A percentile compares a stretch with the other conserved stretches of the same genome.
Evolutionary conservation across 2,797 vertebrate species (phyloP).

Genomic region (Melanotaenia trifasciata): DNA sequence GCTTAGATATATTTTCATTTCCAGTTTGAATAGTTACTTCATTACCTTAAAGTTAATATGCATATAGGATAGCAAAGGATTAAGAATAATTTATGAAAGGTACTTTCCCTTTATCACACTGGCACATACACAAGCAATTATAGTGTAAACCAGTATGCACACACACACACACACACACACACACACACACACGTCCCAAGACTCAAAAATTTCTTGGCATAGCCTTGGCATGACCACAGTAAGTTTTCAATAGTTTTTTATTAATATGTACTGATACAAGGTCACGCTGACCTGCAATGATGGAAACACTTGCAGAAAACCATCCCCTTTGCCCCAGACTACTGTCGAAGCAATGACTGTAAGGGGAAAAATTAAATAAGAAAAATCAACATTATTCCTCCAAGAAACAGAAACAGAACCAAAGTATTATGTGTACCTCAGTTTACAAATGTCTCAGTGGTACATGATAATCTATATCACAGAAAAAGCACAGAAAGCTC

Average conservation of each 20-base stretch:
- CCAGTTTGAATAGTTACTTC: constrained; percentile 40
- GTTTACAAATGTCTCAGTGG: constrained; percentile 64
- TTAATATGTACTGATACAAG: constrained; percentile 84
- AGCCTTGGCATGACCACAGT: constrained; percentile 43
- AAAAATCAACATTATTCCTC: constrained; percentile 63
- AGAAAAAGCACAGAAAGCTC: constrained; percentile 65
- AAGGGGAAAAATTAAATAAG: constrained; percentile 42
- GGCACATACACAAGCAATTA: constrained; percentile 41
- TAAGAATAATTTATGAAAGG: constrained; percentile 32
- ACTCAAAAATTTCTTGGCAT: not conserved
- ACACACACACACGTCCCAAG: not conserved
- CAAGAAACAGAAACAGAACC: constrained; percentile 58
- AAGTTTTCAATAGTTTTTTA: constrained; percentile 77
- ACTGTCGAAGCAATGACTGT: constrained; percentile 76
- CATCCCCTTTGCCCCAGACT: constrained; percentile 76
- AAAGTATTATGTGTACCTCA: constrained; percentile 53
- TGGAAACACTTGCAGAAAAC: constrained; percentile 79
- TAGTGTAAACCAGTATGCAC: not conserved
- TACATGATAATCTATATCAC: constrained; percentile 59
- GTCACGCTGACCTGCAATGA: constrained; percentile 79
- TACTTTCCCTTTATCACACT: constrained; percentile 42
- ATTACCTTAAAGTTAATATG: constrained; percentile 36
- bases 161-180: not conserved
- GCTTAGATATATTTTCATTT: constrained; percentile 71
- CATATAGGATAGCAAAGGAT: constrained; percentile 39